These are phyloP conservation scores for Scytalopus superciliaris DNA, from an alignment of 2,113 vertebrate genomes.

Conservation along the genomic window DNA sequence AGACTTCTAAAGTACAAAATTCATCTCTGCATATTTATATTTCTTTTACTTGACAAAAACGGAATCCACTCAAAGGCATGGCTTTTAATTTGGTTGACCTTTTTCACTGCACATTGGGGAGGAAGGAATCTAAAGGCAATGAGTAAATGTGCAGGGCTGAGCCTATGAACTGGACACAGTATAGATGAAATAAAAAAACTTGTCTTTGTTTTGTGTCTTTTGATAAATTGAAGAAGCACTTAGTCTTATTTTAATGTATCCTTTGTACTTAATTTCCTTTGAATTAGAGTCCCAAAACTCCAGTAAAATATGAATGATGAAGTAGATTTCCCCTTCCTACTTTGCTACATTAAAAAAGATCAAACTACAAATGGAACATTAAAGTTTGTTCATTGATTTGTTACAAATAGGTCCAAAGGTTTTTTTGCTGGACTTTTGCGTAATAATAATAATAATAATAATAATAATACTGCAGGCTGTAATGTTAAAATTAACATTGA, in stretches of 20 bases:
- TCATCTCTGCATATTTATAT: background rate
- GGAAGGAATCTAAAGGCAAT: background rate
- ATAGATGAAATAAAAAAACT: background rate
- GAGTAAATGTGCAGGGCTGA: background rate
- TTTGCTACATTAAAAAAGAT: background rate
- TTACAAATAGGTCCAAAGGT: background rate
- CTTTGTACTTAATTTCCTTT: background rate
- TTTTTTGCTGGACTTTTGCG: background rate
- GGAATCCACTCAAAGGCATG: background rate
- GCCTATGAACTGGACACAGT: background rate
- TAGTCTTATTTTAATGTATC: background rate
- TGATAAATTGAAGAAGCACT: background rate
- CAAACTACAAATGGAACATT: background rate
- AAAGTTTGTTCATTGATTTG: background rate
- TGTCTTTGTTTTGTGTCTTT: background rate
- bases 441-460: background rate
- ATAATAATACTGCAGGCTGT: background rate
- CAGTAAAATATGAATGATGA: background rate
- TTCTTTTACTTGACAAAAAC: background rate
- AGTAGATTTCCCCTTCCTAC: background rate
- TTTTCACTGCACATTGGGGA: background rate
- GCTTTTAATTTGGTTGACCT: background rate
- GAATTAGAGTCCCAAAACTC: background rate
- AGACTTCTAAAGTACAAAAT: background rate
- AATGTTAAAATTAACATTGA: conserved; percentile 20